Evolutionary conservation across 2,888 invertebrate genomes (phyloP), one percentile per base, ranked within the genome.

Genomic region (Sphaerophoria rueppellii): DNA sequence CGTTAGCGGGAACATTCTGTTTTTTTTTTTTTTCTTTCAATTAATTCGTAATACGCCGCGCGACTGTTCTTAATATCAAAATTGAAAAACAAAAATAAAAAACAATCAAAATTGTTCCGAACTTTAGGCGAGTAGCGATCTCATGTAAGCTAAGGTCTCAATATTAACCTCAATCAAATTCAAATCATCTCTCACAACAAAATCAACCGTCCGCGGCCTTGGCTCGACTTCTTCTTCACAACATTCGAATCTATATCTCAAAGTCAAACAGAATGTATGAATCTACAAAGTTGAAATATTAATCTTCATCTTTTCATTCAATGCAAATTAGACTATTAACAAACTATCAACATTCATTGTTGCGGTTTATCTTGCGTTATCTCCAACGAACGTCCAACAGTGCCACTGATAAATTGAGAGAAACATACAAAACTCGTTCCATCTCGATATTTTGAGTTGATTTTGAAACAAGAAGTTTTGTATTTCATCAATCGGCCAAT

Each of bases 301-400:
- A 24, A 24, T 24, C 24, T 24, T 24, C 24, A 2, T 24, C 43
- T 43, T 24, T 43, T 61, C 12, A 61, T 46, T 61, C 34, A 61
- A 61, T 61, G 34, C 32, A 61, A 61, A 61, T 61, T 34, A 34
- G 4, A 34, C 32, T 43, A 24, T 12, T 60, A 11, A 40, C 9
- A 14, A 60, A 6, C 40, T 40, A 11, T 40, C 6, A 40, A 40
- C 16, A 58, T 40, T 40, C 5, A 40, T 24, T 58, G 35, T 16
- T 14, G 0, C 4, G 35, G 14, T 16, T 11, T 14, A 57, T 37
- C 6, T 58, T 58, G n/a, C 35, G 32, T 50, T 50, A 24, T 16
- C 12, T 58, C 11, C 12, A 11, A 24, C 6, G 24, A 43, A 24
- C 24, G 24, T 5, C 43, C 6, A 16, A 43, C 43, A 40, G 24